A percentile compares a stretch with the other conserved stretches of the same genome.
These are phyloP conservation scores for Philypnodon macrostomus DNA, from an alignment of 2,797 vertebrate genomes.

Conservation along the genomic window DNA sequence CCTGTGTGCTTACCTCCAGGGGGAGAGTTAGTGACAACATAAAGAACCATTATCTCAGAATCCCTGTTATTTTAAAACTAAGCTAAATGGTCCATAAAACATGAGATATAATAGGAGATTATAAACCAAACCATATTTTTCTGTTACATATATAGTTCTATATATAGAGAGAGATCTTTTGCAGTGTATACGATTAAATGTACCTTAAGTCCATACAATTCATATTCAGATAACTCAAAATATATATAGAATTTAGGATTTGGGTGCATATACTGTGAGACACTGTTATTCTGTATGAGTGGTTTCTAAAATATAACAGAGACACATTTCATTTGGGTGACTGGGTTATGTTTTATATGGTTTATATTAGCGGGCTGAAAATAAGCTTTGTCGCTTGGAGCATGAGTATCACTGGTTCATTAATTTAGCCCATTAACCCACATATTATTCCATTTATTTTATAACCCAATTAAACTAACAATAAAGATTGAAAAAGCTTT, in stretches of 20 bases:
- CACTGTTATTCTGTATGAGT: too few species aligned
- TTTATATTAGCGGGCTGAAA: slow-evolving; percentile 7
- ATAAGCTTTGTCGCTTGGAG: not conserved
- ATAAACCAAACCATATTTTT: too few species aligned
- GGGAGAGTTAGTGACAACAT: slow-evolving; percentile 21
- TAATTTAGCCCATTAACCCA: slow-evolving; percentile 16
- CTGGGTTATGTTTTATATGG: slow-evolving; percentile 2
- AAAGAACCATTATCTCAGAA: slow-evolving; percentile 23
- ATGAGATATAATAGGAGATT: too few species aligned
- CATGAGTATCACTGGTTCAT: slow-evolving; percentile 10
- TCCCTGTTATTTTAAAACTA: slow-evolving; percentile 14
- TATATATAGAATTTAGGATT: too few species aligned
- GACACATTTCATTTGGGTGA: slow-evolving; percentile 5
- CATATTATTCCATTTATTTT: slow-evolving; percentile 16
- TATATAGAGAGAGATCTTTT: too few species aligned
- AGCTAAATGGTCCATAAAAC: too few species aligned
- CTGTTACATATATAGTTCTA: too few species aligned
- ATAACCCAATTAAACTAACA: slow-evolving; percentile 16
- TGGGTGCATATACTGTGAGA: not conserved
- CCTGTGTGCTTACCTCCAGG: slow-evolving; percentile 23
- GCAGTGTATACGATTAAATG: too few species aligned
- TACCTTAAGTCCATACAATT: too few species aligned
- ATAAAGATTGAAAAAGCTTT: slow-evolving; percentile 5
- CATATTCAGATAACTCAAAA: too few species aligned
- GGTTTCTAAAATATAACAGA: not conserved